These are phyloP conservation scores for Nyctibius grandis DNA, from an alignment of 2,797 vertebrate species.

Conservation along the genomic window DNA sequence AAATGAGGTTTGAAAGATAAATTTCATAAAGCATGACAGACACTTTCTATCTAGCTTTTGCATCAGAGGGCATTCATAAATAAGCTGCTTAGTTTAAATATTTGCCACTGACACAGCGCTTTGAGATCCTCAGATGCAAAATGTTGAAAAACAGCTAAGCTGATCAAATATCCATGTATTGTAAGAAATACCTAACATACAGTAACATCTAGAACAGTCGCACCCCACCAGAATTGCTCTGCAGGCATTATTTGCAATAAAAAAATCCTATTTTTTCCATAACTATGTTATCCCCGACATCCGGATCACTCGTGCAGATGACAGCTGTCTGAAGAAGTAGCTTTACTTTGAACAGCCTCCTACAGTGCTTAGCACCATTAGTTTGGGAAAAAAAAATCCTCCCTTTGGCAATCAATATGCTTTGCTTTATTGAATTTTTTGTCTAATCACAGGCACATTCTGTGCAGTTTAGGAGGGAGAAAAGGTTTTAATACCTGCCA, in stretches of 20 bases:
- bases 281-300: neutral
- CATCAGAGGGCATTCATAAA: neutral
- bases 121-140: neutral
- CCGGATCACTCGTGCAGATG: neutral
- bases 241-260: neutral
- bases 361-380: neutral
- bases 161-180: neutral
- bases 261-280: neutral
- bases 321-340: conserved; percentile 17
- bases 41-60: neutral
- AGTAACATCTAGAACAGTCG: neutral
- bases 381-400: neutral
- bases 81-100: neutral
- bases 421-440: conserved; percentile 7
- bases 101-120: neutral
- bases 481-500: neutral
- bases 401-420: neutral
- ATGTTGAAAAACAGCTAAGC: neutral
- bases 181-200: neutral
- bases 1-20: neutral
- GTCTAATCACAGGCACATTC: conserved; percentile 12
- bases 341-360: neutral
- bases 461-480: neutral
- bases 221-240: neutral
- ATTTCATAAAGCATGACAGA: neutral